Percentiles rank a stretch among this genome's conserved stretches.
phyloP scores from a whole-genome alignment of 2,113 vertebrate genomes.

The Sinocyclocheilus grahami region DNA sequence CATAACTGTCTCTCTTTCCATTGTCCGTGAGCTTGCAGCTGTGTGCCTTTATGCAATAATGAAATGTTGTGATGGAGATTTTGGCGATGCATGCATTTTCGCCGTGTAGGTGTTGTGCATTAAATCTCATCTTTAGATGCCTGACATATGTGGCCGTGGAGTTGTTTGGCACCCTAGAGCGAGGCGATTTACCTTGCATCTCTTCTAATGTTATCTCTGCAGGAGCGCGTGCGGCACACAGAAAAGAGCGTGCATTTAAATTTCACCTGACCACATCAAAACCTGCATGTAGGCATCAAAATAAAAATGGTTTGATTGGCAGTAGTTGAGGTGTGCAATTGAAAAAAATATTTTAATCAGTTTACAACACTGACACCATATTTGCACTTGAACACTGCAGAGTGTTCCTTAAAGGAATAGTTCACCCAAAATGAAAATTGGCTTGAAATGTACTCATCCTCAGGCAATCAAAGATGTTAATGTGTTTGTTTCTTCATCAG shows the following conservation, averaged over 20 bases:
- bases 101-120: constrained; percentile 29
- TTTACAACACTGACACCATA: neutral
- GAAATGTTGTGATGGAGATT: constrained; percentile 21
- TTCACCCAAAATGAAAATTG: too few species aligned
- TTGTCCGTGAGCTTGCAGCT: neutral
- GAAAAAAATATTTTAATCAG: neutral
- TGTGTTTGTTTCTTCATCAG: too few species aligned
- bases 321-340: neutral
- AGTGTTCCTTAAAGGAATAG: too few species aligned
- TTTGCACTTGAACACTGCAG: neutral
- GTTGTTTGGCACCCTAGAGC: neutral
- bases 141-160: neutral
- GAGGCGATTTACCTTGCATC: constrained; percentile 3
- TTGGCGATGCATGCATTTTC: constrained; percentile 25
- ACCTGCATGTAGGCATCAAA: neutral
- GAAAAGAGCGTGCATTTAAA: neutral
- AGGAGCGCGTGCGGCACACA: neutral
- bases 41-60: constrained; percentile 11
- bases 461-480: too few species aligned
- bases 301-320: neutral
- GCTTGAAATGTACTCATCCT: too few species aligned
- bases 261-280: neutral
- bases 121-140: neutral
- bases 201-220: constrained; percentile 39
- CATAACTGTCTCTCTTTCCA: neutral